These are phyloP conservation scores for Pegea sp. DNA, from an alignment of 23 tunicate genomes.

Conservation along the genomic window DNA sequence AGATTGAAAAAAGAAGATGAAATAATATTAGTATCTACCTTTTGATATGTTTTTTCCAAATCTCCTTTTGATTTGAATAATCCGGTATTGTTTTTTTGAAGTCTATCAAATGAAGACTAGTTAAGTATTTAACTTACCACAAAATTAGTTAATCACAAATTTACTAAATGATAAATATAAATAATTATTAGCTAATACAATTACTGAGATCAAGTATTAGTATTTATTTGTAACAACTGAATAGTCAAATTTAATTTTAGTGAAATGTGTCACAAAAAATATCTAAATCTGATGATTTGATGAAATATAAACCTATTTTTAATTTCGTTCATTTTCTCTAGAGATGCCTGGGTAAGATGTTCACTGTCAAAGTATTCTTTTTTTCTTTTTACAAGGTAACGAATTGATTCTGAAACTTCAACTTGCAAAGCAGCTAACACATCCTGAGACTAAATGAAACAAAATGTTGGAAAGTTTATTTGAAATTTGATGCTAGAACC, in stretches of 20 bases:
- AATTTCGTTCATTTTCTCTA: slow-evolving; percentile 63
- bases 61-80: slow-evolving; percentile 77
- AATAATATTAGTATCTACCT: slow-evolving; percentile 20
- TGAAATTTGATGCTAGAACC: no score
- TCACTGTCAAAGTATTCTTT: slow-evolving; percentile 61
- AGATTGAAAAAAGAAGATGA: no score
- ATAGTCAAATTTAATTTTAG: background rate
- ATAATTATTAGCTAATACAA: background rate
- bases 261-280: background rate
- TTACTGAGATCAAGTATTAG: background rate
- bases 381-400: slow-evolving; percentile 50
- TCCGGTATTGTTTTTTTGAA: slow-evolving; percentile 36
- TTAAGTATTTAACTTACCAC: no score
- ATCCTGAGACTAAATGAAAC: slow-evolving; percentile 42
- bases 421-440: slow-evolving; percentile 51
- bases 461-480: no score
- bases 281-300: background rate
- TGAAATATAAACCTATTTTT: slow-evolving; percentile 23
- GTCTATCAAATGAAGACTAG: slow-evolving; percentile 7
- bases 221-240: background rate
- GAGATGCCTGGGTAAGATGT: slow-evolving; percentile 28
- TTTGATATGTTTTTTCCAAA: slow-evolving; percentile 63
- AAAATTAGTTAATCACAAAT: no score
- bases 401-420: slow-evolving; percentile 63
- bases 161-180: slow-evolving; percentile 1